A percentile compares a stretch with the other conserved stretches of the same genome.
Conservation (phyloP, 2,888 invertebrate species). For the Cyclophora punctaria region DNA sequence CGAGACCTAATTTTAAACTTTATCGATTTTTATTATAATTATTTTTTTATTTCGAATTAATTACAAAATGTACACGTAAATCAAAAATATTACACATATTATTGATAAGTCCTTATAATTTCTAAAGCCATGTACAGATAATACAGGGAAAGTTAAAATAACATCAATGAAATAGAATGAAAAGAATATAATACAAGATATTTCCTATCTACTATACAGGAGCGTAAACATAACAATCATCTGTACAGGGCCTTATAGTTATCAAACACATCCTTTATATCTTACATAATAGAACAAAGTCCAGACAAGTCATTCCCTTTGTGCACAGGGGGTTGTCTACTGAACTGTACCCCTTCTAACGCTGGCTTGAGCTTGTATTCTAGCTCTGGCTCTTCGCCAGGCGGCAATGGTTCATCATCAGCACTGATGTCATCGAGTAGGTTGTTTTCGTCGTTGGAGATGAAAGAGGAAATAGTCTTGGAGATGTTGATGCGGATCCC, state of each 20-base stretch:
- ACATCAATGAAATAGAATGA: too few relatives aligned
- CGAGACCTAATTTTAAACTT: too few relatives aligned
- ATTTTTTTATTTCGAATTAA: too few relatives aligned
- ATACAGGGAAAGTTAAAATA: too few relatives aligned
- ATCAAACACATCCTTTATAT: conserved; percentile 4
- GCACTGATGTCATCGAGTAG: conserved; percentile 46
- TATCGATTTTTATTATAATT: too few relatives aligned
- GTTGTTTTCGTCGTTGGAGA: conserved; percentile 28
- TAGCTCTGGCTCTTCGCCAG: conserved; percentile 71
- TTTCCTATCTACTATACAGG: conserved; percentile 1
- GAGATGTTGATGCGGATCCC: conserved; percentile 90
- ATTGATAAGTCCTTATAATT: too few relatives aligned
- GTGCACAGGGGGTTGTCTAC: conserved; percentile 80
- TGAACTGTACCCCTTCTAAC: conserved; percentile 78
- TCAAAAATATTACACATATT: too few relatives aligned
- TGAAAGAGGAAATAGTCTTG: conserved; percentile 70
- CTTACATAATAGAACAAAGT: conserved; percentile 89
- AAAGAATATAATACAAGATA: too few relatives aligned
- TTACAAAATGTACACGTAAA: too few relatives aligned
- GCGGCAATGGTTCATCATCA: conserved; percentile 73
- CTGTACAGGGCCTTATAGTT: too few relatives aligned
- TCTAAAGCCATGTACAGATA: too few relatives aligned
- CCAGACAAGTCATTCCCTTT: conserved; percentile 89
- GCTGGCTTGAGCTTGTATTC: conserved; percentile 78
- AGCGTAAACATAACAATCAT: conserved; percentile 2